Percentiles rank a stretch among this genome's conserved stretches.
phyloP scores from a whole-genome alignment of 2,113 vertebrate genomes.

The Daboia siamensis region DNA sequence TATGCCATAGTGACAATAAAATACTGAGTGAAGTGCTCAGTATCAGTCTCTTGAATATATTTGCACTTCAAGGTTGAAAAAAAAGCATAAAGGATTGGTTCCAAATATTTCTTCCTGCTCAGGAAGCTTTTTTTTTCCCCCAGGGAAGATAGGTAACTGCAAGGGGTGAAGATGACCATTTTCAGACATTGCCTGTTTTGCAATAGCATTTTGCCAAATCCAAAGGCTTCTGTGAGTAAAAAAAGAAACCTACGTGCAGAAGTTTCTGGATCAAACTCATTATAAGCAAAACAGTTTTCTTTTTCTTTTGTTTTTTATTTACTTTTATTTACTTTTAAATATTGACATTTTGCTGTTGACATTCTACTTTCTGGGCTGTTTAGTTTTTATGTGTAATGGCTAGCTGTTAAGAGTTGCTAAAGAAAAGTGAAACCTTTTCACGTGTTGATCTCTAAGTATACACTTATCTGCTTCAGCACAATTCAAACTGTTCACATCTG shows the following conservation, averaged over 20 bases:
- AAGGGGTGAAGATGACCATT: neutral
- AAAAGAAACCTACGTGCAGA: neutral
- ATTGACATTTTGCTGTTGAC: neutral
- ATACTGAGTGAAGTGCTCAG: neutral
- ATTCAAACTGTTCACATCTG: neutral
- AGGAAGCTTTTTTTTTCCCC: neutral
- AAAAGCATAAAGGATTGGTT: neutral
- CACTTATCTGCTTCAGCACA: too few relatives aligned
- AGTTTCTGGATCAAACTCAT: neutral
- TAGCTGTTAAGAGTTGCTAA: neutral
- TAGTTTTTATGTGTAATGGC: neutral
- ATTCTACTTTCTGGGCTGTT: neutral
- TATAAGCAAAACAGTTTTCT: neutral
- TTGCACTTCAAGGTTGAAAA: slow-evolving; percentile 38
- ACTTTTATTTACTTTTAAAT: neutral
- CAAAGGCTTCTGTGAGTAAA: neutral
- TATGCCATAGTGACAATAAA: neutral
- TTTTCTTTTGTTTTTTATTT: neutral
- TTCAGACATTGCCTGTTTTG: neutral
- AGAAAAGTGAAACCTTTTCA: too few relatives aligned
- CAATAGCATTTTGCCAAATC: neutral
- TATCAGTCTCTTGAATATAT: neutral
- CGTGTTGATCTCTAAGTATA: too few relatives aligned
- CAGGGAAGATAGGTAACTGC: neutral
- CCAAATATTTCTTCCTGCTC: neutral